Conservation (phyloP, 1,140 invertebrate species). For the Diprion similis region DNA sequence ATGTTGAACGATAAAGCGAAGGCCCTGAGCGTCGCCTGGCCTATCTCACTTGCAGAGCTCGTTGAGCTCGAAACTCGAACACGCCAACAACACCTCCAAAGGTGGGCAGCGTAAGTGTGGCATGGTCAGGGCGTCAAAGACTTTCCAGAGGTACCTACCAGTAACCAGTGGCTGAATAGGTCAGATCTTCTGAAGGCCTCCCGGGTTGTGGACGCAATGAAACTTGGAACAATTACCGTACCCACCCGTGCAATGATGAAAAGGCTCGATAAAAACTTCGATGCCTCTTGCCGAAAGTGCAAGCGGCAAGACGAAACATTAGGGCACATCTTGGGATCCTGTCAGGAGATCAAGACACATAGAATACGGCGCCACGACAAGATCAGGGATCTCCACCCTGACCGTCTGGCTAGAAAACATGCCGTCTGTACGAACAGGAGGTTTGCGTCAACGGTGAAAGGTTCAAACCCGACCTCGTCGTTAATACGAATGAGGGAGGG, state of each 20-base stretch:
- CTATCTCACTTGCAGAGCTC: too few species aligned
- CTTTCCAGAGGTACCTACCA: too few species aligned
- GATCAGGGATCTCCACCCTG: constrained; percentile 31
- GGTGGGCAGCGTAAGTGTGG: too few species aligned
- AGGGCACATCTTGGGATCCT: constrained; percentile 35
- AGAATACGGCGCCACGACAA: constrained; percentile 36
- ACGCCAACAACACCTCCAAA: too few species aligned
- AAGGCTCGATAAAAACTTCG: background rate
- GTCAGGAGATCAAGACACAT: constrained; percentile 27
- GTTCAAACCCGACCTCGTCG: constrained; percentile 23
- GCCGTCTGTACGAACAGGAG: background rate
- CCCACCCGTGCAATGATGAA: constrained; percentile 17
- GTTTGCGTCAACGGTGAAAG: background rate
- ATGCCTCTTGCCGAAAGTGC: constrained; percentile 24
- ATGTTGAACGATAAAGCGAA: too few species aligned
- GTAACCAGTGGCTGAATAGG: too few species aligned
- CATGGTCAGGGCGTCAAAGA: too few species aligned
- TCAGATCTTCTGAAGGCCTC: too few species aligned
- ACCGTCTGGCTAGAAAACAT: background rate
- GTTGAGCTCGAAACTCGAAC: too few species aligned
- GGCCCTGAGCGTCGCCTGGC: too few species aligned
- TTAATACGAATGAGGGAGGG: constrained; percentile 19
- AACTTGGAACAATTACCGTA: constrained; percentile 17
- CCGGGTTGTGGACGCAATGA: too few species aligned
- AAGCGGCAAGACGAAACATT: constrained; percentile 32